Evolutionary conservation across 2,113 vertebrate species (phyloP).

Genomic region (Cryptotis parvus): DNA sequence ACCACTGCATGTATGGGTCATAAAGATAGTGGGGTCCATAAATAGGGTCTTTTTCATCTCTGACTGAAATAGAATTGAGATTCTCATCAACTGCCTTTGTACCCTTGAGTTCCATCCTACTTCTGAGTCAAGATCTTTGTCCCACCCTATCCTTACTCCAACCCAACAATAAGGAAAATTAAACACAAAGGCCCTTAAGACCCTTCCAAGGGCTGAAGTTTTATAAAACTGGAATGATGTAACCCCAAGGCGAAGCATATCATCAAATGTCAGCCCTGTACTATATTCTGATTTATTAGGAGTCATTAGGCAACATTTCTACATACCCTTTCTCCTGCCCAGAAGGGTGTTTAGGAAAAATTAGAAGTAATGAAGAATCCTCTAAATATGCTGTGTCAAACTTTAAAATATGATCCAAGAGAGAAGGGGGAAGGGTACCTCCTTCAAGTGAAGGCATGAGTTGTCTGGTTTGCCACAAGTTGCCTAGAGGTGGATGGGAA

Average conservation of each 20-base stretch:
- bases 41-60: neutral
- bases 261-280: neutral
- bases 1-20: neutral
- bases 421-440: neutral
- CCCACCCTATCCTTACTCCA: no score
- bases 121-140: neutral
- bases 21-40: neutral
- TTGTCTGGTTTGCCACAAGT: neutral
- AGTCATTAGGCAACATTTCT: constrained; percentile 10
- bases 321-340: neutral
- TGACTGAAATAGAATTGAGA: no score
- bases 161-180: neutral
- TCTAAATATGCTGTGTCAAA: neutral
- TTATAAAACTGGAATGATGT: neutral
- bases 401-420: neutral
- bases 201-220: neutral
- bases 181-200: neutral
- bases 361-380: constrained; percentile 8
- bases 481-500: neutral
- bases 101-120: neutral
- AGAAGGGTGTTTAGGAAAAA: neutral
- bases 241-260: neutral
- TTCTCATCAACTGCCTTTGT: neutral
- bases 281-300: constrained; percentile 15
- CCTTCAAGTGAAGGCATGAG: neutral